Conservation (phyloP, 2,113 vertebrate species). For the Paralichthys olivaceus region DNA sequence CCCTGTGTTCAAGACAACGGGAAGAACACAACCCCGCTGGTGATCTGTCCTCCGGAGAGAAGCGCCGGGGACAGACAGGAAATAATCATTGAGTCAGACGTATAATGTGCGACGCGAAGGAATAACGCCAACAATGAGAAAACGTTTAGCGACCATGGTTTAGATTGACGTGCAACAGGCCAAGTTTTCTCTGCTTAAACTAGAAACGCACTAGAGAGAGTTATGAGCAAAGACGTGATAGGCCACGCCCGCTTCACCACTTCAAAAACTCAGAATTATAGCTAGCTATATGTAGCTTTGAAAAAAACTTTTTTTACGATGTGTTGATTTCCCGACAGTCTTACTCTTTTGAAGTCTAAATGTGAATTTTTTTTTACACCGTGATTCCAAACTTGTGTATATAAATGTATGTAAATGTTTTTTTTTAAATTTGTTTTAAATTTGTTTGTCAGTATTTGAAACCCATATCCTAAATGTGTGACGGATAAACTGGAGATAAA, state of each 20-base stretch:
- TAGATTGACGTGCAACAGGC: neutral
- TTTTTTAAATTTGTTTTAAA: too few species aligned
- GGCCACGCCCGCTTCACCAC: too few species aligned
- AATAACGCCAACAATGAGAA: too few species aligned
- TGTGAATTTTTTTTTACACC: too few species aligned
- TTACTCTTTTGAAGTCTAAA: too few species aligned
- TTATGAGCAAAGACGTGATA: too few species aligned
- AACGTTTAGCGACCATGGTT: too few species aligned
- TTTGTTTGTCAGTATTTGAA: neutral
- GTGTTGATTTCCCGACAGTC: too few species aligned
- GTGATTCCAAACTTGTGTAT: neutral
- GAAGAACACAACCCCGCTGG: conserved; percentile 53
- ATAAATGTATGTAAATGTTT: neutral
- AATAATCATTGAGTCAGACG: neutral
- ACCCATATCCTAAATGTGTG: neutral
- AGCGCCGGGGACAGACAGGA: neutral
- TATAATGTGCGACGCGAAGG: neutral
- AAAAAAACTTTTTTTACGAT: accelerated
- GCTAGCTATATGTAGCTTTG: too few species aligned
- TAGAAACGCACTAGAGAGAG: too few species aligned
- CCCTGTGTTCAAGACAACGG: conserved; percentile 62
- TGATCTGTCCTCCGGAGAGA: conserved; percentile 53
- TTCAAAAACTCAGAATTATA: too few species aligned
- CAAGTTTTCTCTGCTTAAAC: neutral
- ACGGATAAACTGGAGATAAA: neutral